Evolutionary conservation across 2,888 invertebrate species (phyloP), one percentile per base, ranked within the genome.

Genomic region (Amiota minor): DNA sequence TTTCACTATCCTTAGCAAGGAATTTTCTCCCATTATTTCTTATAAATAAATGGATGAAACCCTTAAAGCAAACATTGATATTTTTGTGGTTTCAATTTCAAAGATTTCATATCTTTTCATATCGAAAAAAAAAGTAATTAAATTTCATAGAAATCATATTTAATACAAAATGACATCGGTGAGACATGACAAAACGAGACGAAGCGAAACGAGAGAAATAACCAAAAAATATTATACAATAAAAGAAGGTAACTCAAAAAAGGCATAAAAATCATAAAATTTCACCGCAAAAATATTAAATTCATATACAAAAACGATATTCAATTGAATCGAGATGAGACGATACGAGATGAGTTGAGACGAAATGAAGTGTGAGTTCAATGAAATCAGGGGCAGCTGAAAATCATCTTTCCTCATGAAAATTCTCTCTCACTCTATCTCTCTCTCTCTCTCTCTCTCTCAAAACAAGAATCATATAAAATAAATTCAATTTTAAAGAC

Each of bases 241-340:
- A 23, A n/a, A 20, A 50, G 6, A 23, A 23, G 20, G n/a, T 68
- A 23, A 14, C 20, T 62, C 18, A 68, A 68, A 68, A 68, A 68
- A 68, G 67, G 67, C 67, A 68, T 23, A 68, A 68, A 68, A 68
- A 77, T 77, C 75, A 80, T 76, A 71, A 70, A 73, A 71, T 67
- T 73, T 74, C 73, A 78, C 74, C 75, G 78, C 81, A 80, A 78
- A 82, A 83, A 84, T 80, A 84, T 84, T 82, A 83, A 81, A 83
- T 71, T 81, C 75, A 83, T 84, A 83, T 83, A 79, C 83, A 75
- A 78, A 77, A 79, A 74, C 78, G 72, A 82, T 83, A 79, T 50
- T 50, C 49, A 67, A 50, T 45, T 35, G 46, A 20, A 50, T 35
- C 14, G 62, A 23, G 23, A 12, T 35, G 55, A 50, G 11, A 16